Conservation (phyloP, 2,113 vertebrate species). For the Triplophysa dalaica region DNA sequence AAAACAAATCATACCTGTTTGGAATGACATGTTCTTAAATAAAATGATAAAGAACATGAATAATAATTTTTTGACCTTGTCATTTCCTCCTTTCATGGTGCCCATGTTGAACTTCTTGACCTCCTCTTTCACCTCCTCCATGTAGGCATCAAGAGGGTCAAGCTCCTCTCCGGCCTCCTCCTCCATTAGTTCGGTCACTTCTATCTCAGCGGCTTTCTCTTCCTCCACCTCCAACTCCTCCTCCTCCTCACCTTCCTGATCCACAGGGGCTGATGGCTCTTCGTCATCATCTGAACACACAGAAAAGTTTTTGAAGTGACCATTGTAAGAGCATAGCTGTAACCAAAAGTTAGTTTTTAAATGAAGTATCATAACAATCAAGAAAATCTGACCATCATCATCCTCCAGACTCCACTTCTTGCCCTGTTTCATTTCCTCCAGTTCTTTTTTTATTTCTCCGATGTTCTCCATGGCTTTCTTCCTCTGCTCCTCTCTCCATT, state of each 20-base stretch:
- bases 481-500: conserved; percentile 96
- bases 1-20: too few relatives aligned
- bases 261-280: conserved; percentile 63
- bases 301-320: too few relatives aligned
- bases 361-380: too few relatives aligned
- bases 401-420: conserved; percentile 99
- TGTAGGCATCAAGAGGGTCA: conserved; percentile 95
- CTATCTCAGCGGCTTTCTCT: conserved; percentile 76
- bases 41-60: background rate
- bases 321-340: too few relatives aligned
- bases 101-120: conserved; percentile 99
- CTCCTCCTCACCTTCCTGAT: conserved; percentile 79
- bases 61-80: conserved; percentile 78
- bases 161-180: conserved; percentile 85
- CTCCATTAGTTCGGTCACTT: conserved; percentile 77
- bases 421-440: conserved; percentile 97
- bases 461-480: conserved; percentile 98
- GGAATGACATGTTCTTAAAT: too few relatives aligned
- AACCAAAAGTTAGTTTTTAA: too few relatives aligned
- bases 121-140: conserved; percentile 99
- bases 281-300: conserved; percentile 73
- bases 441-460: conserved; percentile 94
- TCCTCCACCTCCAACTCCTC: conserved; percentile 61
- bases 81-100: conserved; percentile 87
- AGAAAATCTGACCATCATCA: conserved; percentile 83